Evolutionary conservation across 2,888 invertebrate species (phyloP).

Genomic region (Thereva nobilitata): DNA sequence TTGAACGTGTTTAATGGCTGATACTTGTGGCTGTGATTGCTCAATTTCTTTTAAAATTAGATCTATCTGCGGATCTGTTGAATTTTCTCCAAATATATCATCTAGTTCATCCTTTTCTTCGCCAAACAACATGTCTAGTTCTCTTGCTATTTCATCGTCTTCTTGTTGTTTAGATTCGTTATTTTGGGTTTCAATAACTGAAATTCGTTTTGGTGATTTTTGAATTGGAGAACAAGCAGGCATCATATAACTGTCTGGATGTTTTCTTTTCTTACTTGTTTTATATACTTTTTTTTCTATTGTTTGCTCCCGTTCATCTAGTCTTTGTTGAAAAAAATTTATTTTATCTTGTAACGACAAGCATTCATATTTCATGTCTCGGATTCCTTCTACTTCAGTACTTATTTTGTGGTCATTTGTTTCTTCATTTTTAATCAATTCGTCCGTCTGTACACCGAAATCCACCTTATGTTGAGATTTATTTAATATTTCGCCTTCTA

Average conservation of each 20-base stretch:
- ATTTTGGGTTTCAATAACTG: background rate
- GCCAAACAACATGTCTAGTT: constrained; percentile 51
- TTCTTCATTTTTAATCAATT: background rate
- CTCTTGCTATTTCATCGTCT: constrained; percentile 49
- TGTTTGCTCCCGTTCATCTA: constrained; percentile 41
- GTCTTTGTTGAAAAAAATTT: constrained; percentile 49
- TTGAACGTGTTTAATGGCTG: constrained; percentile 1
- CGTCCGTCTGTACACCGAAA: constrained; percentile 11
- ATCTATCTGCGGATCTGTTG: constrained; percentile 46
- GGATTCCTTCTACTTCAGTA: background rate
- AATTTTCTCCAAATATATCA: constrained; percentile 52
- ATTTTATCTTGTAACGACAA: constrained; percentile 49
- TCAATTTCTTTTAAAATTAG: constrained; percentile 49
- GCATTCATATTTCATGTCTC: constrained; percentile 3
- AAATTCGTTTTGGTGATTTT: background rate
- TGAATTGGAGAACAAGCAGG: background rate
- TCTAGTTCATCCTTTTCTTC: constrained; percentile 49
- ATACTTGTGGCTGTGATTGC: constrained; percentile 37
- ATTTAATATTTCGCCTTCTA: background rate
- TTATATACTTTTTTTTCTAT: background rate
- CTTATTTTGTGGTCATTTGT: background rate
- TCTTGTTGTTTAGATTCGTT: constrained; percentile 5
- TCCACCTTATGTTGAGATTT: background rate
- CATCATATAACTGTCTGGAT: constrained; percentile 15
- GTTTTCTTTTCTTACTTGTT: constrained; percentile 4